Conservation (phyloP, 2,113 vertebrate genomes). For the Notechis scutatus region DNA sequence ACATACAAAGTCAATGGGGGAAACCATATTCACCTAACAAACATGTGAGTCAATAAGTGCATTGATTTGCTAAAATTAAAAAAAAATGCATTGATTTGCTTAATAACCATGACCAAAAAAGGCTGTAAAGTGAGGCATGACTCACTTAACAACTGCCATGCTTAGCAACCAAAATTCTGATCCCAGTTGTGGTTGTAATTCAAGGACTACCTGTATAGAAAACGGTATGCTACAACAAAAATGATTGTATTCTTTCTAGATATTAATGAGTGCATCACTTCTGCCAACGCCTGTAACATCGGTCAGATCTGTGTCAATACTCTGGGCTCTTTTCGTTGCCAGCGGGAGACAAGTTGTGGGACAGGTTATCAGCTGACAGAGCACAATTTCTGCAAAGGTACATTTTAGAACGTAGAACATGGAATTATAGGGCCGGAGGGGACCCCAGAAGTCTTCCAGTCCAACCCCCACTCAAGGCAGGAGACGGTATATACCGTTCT, state of each 20-base stretch:
- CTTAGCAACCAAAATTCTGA: not conserved
- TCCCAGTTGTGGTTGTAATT: not conserved
- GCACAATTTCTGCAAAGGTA: conserved; percentile 91
- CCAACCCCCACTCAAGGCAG: not conserved
- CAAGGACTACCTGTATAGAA: not conserved
- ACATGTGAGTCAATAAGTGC: not conserved
- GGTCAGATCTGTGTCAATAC: conserved; percentile 93
- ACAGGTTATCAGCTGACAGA: conserved; percentile 96
- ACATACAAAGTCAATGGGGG: no score
- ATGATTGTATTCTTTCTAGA: conserved; percentile 67
- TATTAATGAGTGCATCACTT: conserved; percentile 88
- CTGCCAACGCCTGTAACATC: conserved; percentile 77
- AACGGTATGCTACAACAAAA: not conserved
- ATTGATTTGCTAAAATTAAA: not conserved
- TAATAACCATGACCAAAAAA: not conserved
- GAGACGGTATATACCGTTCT: not conserved
- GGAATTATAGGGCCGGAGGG: not conserved
- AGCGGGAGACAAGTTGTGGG: conserved; percentile 92
- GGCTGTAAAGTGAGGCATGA: not conserved
- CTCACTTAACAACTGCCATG: not conserved
- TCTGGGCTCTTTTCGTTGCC: conserved; percentile 86
- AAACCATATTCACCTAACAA: not conserved
- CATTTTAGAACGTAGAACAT: rapidly evolving
- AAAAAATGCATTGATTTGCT: not conserved
- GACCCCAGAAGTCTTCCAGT: not conserved